Conservation (phyloP, 2,113 vertebrate species). For the Neogale vison region DNA sequence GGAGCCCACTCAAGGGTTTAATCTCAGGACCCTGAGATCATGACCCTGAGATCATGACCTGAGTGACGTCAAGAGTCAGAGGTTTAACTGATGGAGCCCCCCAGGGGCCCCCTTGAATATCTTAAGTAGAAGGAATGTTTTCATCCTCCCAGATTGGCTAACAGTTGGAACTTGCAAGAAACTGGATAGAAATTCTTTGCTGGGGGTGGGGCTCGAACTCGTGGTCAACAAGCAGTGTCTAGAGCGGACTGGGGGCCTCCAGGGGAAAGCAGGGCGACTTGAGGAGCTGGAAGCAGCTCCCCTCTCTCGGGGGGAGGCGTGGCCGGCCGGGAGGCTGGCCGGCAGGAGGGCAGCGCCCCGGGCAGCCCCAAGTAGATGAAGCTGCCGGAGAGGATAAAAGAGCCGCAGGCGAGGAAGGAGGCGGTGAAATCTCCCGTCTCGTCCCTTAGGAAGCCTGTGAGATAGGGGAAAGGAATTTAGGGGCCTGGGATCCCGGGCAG, state of each 20-base stretch:
- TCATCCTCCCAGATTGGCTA: neutral
- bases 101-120: neutral
- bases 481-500: neutral
- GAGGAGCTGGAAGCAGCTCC: constrained; percentile 52
- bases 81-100: neutral
- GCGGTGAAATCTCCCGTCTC: constrained; percentile 70
- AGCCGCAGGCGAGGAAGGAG: constrained; percentile 72
- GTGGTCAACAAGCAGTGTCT: constrained; percentile 64
- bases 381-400: constrained; percentile 75
- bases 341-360: constrained; percentile 56
- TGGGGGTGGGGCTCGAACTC: neutral
- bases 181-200: constrained; percentile 60
- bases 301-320: constrained; percentile 57
- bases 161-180: neutral
- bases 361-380: constrained; percentile 71
- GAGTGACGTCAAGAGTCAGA: neutral
- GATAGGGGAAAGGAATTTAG: constrained; percentile 9
- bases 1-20: no score
- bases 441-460: constrained; percentile 76
- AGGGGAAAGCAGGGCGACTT: neutral
- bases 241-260: neutral
- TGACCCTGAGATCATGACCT: neutral
- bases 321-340: neutral
- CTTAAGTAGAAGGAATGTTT: constrained; percentile 9
- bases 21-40: neutral